Evolutionary conservation across 2,113 vertebrate species (phyloP).

Genomic region (Scomber japonicus): DNA sequence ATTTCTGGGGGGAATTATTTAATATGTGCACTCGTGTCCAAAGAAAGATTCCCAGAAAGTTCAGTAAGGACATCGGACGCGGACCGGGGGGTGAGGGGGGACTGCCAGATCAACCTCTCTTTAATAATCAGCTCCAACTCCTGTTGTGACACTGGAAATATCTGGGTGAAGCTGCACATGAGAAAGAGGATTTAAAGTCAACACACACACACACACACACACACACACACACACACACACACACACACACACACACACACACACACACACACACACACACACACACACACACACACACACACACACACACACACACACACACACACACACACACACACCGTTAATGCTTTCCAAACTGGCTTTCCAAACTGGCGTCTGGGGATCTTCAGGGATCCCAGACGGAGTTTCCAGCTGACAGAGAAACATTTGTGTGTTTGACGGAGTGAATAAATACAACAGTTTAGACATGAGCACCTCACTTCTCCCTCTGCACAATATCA

Average conservation of each 20-base stretch:
- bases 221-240: no score
- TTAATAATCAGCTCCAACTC: not conserved
- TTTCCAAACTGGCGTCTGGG: not conserved
- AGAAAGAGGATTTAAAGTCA: slow-evolving; percentile 16
- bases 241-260: no score
- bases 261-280: not conserved
- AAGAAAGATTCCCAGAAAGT: not conserved
- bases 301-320: no score
- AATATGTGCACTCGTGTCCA: not conserved
- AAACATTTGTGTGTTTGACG: slow-evolving; percentile 21
- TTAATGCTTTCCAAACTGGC: not conserved
- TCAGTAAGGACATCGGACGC: not conserved
- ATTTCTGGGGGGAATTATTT: not conserved
- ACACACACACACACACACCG: no score
- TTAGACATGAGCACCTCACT: no score
- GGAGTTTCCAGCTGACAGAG: slow-evolving; percentile 21
- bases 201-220: not conserved
- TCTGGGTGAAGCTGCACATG: not conserved
- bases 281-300: not conserved
- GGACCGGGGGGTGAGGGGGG: not conserved
- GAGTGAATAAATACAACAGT: no score
- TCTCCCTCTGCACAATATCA: not conserved
- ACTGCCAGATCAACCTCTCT: not conserved
- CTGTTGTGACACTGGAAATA: not conserved
- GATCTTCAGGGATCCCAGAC: not conserved